Conservation (phyloP, 2,888 invertebrate genomes). For the Mellilla xanthometata region DNA sequence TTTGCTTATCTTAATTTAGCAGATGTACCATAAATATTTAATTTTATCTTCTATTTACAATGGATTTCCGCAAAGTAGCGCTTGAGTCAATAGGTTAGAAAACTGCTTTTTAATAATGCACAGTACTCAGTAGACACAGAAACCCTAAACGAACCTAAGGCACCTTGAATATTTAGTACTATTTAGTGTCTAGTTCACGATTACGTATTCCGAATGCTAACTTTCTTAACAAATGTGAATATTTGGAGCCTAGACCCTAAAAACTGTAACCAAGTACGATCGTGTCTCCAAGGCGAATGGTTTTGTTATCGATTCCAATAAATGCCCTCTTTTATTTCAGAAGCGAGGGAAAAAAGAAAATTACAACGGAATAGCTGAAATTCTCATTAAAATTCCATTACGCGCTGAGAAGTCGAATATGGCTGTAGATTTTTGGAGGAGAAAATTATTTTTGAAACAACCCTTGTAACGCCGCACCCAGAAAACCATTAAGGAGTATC, state of each 20-base stretch:
- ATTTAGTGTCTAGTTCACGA: too few relatives aligned
- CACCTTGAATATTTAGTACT: too few relatives aligned
- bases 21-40: too few relatives aligned
- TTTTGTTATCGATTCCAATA: constrained; percentile 59
- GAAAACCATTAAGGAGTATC: constrained; percentile 3
- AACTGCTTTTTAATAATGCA: too few relatives aligned
- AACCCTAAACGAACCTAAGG: too few relatives aligned
- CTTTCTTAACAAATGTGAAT: background rate
- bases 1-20: too few relatives aligned
- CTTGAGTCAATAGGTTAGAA: too few relatives aligned
- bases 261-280: constrained; percentile 1
- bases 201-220: too few relatives aligned
- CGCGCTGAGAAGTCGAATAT: constrained; percentile 50
- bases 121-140: too few relatives aligned
- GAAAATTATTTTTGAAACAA: constrained; percentile 48
- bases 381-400: constrained; percentile 77
- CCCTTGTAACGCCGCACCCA: constrained; percentile 21
- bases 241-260: background rate
- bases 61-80: too few relatives aligned
- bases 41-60: too few relatives aligned
- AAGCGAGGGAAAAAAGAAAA: constrained; percentile 42
- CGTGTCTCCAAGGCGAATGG: constrained; percentile 38
- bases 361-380: constrained; percentile 58
- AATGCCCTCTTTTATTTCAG: constrained; percentile 61
- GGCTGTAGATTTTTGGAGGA: constrained; percentile 48